Base-by-base conservation (phyloP, 2,113 vertebrate species). In the Excalfactoria chinensis region DNA sequence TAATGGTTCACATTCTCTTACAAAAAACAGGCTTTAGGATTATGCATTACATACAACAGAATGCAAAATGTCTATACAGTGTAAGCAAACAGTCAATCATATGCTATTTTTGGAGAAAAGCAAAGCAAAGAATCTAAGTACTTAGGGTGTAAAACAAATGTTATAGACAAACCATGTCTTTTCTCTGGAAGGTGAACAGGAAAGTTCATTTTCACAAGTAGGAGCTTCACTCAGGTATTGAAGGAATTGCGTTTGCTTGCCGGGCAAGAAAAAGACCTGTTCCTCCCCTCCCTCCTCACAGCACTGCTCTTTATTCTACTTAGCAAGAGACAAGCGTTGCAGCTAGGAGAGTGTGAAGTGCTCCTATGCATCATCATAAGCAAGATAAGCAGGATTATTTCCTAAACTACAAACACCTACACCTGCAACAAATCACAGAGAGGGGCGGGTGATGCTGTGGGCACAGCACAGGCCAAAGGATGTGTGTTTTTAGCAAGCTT, bases 301-400 rank as follows among this genome's bases (percentile, higher is more conserved):
- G 90, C 55, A 19, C 1, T 21, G 78, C 25, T 30, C 67, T 92
- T 93, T 64, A 80, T 87, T 85, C 87, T 86, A 89, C 90, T 92
- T 51, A 83, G 71, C 60, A 73, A 44, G 71, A 95, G 64, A 90
- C 58, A 76, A 90, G 86, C 10, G 81, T 74, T 74, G 55, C 68
- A 87, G 84, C 64, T 40, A 58, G 81, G 82, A 92, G 84, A 74
- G 56, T 63, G 82, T 74, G 78, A 94, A 80, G 82, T 81, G 87
- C 53, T 89, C 84, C 78, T 87, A 73, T 91, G 91, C 89, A 94
- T 93, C 84, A 83, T 48, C 81, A 87, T 91, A 84, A 95, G 75
- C 60, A 67, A 88, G 75, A 88, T 83, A 89, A 95, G 88, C 60
- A 68, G 75, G 87, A 92, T 89, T 93, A 92, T 91, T 89, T 85